Evolutionary conservation across 2,797 vertebrate species (phyloP).

Genomic region (Argentina silus): DNA sequence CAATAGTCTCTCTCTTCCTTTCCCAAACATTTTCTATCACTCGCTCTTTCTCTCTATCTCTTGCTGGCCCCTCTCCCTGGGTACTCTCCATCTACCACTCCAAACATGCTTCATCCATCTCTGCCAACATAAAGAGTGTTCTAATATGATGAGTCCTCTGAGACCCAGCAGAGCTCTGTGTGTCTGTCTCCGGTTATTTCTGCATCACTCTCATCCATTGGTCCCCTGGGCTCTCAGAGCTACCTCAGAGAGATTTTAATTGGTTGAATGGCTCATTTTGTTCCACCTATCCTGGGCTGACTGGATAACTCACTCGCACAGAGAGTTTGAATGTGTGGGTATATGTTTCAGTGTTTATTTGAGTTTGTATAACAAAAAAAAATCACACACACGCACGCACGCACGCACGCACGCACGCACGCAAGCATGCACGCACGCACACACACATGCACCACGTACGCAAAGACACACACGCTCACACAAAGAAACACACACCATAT

Average conservation of each 20-base stretch:
- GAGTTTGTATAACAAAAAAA: not conserved
- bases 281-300: conserved; percentile 4
- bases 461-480: conserved; percentile 24
- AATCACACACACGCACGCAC: not conserved
- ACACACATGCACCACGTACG: conserved; percentile 10
- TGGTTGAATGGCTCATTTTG: conserved; percentile 37
- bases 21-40: not conserved
- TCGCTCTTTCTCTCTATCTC: not conserved
- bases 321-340: conserved; percentile 17
- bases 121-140: conserved; percentile 35
- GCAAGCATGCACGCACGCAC: not conserved
- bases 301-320: conserved; percentile 50
- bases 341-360: not conserved
- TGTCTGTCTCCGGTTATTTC: conserved; percentile 41
- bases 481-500: conserved; percentile 10
- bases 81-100: conserved; percentile 1
- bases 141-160: conserved; percentile 52
- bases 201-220: conserved; percentile 56
- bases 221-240: conserved; percentile 52
- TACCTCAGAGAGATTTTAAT: conserved; percentile 48
- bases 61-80: not conserved
- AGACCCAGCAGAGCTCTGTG: conserved; percentile 36
- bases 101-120: conserved; percentile 40
- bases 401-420: not conserved
- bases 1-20: not conserved